Conservation (phyloP, 2,797 vertebrate genomes). For the Onychomys arenicola region DNA sequence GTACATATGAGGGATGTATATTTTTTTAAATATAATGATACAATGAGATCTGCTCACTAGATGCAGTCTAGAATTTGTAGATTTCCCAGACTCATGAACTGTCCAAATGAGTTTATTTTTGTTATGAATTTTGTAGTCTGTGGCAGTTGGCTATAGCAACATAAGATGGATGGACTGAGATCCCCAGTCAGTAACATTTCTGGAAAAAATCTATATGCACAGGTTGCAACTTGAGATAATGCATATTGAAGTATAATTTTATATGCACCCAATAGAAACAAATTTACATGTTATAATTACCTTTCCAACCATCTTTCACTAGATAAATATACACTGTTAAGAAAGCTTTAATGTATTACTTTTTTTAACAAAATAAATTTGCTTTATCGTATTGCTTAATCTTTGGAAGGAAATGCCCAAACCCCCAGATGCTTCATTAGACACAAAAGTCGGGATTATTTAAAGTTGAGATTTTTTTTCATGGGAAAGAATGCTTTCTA, state of each 20-base stretch:
- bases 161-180: not conserved
- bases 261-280: constrained; percentile 80
- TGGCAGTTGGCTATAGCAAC: not conserved
- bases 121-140: not conserved
- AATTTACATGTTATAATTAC: constrained; percentile 88
- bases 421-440: constrained; percentile 79
- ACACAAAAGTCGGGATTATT: constrained; percentile 74
- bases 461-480: constrained; percentile 65
- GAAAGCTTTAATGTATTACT: constrained; percentile 80
- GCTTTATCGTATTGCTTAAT: constrained; percentile 78
- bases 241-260: constrained; percentile 74
- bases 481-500: constrained; percentile 67
- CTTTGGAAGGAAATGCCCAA: constrained; percentile 70
- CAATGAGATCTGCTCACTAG: not conserved
- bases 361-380: constrained; percentile 83
- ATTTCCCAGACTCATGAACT: not conserved
- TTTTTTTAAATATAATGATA: not conserved
- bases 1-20: not conserved
- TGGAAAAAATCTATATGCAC: constrained; percentile 51
- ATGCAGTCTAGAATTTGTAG: not conserved
- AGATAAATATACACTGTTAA: constrained; percentile 85
- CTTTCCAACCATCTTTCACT: constrained; percentile 82
- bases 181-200: constrained; percentile 23
- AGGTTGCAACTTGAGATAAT: constrained; percentile 62
- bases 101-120: not conserved